A percentile compares a stretch with the other conserved stretches of the same genome.
Evolutionary conservation across 2,888 invertebrate species (phyloP).

Genomic region (Megamerina dolium): DNA sequence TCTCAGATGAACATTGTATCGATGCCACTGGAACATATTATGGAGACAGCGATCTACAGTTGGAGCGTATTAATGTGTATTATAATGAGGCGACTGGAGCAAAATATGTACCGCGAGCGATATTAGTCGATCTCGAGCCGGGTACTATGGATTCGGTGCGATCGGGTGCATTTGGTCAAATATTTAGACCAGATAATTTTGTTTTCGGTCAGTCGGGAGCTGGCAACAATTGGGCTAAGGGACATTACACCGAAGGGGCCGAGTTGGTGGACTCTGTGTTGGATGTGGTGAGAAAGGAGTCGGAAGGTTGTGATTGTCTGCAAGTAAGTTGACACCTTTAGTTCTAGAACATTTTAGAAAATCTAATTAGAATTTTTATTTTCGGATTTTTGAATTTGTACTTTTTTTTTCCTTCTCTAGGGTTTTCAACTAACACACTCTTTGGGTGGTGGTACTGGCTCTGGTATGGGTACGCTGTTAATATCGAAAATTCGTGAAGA

Average conservation of each 20-base stretch:
- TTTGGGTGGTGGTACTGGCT: constrained; percentile 82
- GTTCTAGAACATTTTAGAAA: neutral
- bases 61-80: constrained; percentile 93
- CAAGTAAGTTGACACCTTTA: too few species aligned
- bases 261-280: constrained; percentile 80
- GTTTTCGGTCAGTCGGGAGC: constrained; percentile 86
- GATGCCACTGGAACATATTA: constrained; percentile 87
- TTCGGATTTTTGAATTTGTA: neutral
- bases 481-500: constrained; percentile 86
- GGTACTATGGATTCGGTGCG: constrained; percentile 97
- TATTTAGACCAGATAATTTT: constrained; percentile 93
- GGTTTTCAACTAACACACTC: constrained; percentile 80
- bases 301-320: constrained; percentile 85
- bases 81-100: constrained; percentile 92
- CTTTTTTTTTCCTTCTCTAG: constrained; percentile 18
- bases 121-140: constrained; percentile 91
- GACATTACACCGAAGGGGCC: constrained; percentile 90
- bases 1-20: constrained; percentile 92
- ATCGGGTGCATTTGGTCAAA: constrained; percentile 88
- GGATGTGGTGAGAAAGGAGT: constrained; percentile 79
- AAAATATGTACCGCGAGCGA: constrained; percentile 90
- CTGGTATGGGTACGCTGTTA: constrained; percentile 80
- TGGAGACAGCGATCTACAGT: constrained; percentile 85
- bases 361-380: neutral
- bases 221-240: constrained; percentile 85